Evolutionary conservation across 2,797 vertebrate species (phyloP).

Genomic region (Selene dorsalis): DNA sequence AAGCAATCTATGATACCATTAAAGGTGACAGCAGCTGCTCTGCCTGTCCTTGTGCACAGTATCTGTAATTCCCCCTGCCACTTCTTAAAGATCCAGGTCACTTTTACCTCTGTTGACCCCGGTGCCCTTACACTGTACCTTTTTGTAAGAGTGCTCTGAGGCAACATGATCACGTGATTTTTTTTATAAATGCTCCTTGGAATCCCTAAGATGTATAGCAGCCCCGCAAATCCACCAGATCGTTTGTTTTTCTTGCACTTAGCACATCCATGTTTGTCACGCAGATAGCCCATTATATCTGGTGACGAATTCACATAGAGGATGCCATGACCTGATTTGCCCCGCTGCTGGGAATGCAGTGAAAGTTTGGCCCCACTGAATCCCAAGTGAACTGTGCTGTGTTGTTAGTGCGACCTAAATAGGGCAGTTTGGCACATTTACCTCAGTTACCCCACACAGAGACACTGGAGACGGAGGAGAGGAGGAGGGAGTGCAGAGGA

Average conservation of each 20-base stretch:
- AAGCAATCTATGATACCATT: slow-evolving; percentile 80
- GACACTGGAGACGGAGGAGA: slow-evolving; percentile 44
- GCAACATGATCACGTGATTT: slow-evolving; percentile 33
- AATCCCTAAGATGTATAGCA: slow-evolving; percentile 8
- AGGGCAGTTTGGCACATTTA: slow-evolving; percentile 76
- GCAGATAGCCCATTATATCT: slow-evolving; percentile 24
- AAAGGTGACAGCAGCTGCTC: slow-evolving; percentile 83
- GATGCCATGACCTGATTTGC: slow-evolving; percentile 50
- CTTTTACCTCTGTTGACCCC: slow-evolving; percentile 64
- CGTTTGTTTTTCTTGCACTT: slow-evolving; percentile 15
- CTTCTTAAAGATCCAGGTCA: slow-evolving; percentile 79
- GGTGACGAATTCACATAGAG: slow-evolving; percentile 38
- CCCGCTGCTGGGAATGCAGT: slow-evolving; percentile 47
- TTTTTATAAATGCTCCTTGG: slow-evolving; percentile 21
- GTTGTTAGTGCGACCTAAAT: slow-evolving; percentile 73
- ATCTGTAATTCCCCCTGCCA: slow-evolving; percentile 68
- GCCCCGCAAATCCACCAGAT: slow-evolving; percentile 15
- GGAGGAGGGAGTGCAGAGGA: slow-evolving; percentile 49
- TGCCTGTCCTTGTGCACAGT: slow-evolving; percentile 70
- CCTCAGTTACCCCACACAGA: slow-evolving; percentile 67
- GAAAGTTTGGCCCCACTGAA: slow-evolving; percentile 54
- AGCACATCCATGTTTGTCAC: slow-evolving; percentile 11
- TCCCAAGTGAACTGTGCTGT: slow-evolving; percentile 60
- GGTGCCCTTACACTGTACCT: slow-evolving; percentile 19
- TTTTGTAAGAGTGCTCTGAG: slow-evolving; percentile 19